Percentiles rank a stretch among this genome's conserved stretches.
phyloP scores from a whole-genome alignment of 1,140 invertebrate species.

The Capitella teleta region DNA sequence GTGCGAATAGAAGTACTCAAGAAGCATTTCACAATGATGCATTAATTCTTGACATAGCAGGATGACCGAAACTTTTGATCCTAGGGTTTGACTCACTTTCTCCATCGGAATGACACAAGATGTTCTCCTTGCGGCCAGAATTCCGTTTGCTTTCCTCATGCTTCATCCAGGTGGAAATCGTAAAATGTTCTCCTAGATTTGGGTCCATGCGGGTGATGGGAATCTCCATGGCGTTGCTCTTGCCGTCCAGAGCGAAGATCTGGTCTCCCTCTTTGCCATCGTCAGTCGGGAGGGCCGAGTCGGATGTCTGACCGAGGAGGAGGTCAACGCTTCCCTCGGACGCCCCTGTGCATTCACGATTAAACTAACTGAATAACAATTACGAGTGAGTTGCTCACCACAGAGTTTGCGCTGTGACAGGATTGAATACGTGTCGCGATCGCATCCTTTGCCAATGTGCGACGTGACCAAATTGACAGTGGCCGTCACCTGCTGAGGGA shows the following conservation, averaged over 20 bases:
- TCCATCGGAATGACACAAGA: constrained; percentile 90
- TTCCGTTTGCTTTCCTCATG: constrained; percentile 50
- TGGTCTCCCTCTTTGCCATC: constrained; percentile 80
- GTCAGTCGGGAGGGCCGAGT: constrained; percentile 81
- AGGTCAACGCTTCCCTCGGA: constrained; percentile 63
- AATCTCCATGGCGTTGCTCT: constrained; percentile 64
- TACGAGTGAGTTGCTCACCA: no score
- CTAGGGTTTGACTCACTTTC: constrained; percentile 89
- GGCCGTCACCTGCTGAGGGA: constrained; percentile 46
- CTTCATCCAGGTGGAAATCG: constrained; percentile 84
- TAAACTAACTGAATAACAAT: no score
- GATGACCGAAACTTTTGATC: no score
- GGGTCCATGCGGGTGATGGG: background rate
- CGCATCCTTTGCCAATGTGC: constrained; percentile 80
- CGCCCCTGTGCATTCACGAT: constrained; percentile 46
- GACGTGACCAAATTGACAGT: constrained; percentile 61
- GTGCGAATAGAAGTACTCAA: no score
- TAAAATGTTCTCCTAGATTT: constrained; percentile 66
- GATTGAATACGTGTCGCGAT: constrained; percentile 80
- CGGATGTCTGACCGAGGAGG: constrained; percentile 66
- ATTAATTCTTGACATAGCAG: no score
- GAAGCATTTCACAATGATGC: no score
- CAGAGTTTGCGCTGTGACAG: constrained; percentile 80
- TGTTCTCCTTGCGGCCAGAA: constrained; percentile 65
- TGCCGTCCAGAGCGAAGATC: constrained; percentile 87